Base-by-base conservation (phyloP, 2,888 invertebrate species). In the Eubasilissa splendida region DNA sequence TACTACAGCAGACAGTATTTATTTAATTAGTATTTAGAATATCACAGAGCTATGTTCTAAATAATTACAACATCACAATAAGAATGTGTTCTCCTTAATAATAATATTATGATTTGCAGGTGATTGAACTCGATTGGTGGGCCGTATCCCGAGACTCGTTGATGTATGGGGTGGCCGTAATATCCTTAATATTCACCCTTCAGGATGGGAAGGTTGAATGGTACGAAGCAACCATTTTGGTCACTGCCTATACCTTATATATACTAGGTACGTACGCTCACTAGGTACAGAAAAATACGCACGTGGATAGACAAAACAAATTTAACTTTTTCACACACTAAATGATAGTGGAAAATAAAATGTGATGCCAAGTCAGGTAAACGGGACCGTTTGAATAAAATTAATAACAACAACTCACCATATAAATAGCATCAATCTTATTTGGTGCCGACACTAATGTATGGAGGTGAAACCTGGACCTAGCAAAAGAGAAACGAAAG, bases 61-160 rank as follows among this genome's bases (percentile, higher is more conserved):
- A 22, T 22, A 22, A 22, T 22, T 22, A 22, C 22, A 22, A 22
- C 22, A 1, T 22, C 22, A 22, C 22, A 22, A 22, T 22, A 22
- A 22, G 22, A 22, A 22, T 22, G 22, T 22, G 22, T 22, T 22
- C 22, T 22, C 1, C 22, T 22, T 22, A 22, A 22, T 22, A 22
- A 22, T 22, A 22, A 22, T 1, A 22, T 22, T 5, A 42, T 2
- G 42, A 58, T 11, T 76, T 63, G 52, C 86, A 95, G 95, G 91
- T 92, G 42, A 88, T 95, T 84, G 90, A 93, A 73, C 87, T 95
- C 85, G 94, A 95, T 87, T 94, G 94, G 94, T 95, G 94, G 94
- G 93, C 96, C 1, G 91, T 96, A 75, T 93, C 93, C 9, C 90
- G 96, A 78, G 95, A 96, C 87, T 93, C 94, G 85, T 85, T 93